A percentile compares a stretch with the other conserved stretches of the same genome.
Conservation (phyloP, 2,888 invertebrate species). For the Tanypteryx hageni region DNA sequence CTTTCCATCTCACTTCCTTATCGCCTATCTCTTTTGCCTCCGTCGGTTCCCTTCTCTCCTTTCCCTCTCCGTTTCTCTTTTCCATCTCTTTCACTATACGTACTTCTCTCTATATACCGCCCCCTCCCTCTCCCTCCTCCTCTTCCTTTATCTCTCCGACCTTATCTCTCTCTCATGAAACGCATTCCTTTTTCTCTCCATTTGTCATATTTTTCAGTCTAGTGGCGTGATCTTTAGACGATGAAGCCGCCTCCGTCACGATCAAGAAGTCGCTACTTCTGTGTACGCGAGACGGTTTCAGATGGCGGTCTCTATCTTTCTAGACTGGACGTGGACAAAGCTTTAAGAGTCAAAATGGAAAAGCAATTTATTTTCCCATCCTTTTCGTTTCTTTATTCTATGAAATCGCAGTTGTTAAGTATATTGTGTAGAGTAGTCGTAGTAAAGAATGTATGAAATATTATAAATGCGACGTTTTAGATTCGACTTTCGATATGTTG, state of each 20-base stretch:
- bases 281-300: neutral
- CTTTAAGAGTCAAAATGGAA: no score
- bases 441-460: no score
- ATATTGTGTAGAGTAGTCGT: no score
- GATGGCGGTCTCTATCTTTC: neutral
- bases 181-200: neutral
- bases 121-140: neutral
- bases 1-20: neutral
- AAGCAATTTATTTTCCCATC: no score
- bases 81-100: neutral
- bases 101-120: neutral
- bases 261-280: neutral
- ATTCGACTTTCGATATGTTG: no score
- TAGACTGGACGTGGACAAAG: no score
- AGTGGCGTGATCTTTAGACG: constrained; percentile 5
- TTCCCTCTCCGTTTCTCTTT: neutral
- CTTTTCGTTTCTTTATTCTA: no score
- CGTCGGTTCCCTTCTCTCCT: neutral
- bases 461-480: no score
- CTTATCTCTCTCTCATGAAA: neutral
- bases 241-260: neutral
- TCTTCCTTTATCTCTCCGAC: neutral
- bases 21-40: neutral
- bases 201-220: constrained; percentile 14
- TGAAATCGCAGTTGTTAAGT: no score